Percentiles rank a stretch among this genome's conserved stretches.
phyloP scores from a whole-genome alignment of 2,113 vertebrate species.

The Nycticebus coucang region DNA sequence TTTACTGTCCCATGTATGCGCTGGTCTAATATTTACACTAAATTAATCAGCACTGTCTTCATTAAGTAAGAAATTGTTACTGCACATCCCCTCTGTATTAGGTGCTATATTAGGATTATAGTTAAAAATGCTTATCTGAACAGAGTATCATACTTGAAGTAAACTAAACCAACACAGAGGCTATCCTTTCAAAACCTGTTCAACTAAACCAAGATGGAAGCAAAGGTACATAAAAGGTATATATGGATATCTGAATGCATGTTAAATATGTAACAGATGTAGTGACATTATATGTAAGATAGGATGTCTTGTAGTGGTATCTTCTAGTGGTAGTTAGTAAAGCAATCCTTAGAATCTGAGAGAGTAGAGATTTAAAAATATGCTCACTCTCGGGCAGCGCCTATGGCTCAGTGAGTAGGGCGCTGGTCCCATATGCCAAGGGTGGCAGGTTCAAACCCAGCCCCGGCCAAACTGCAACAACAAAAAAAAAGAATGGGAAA shows the following conservation, averaged over 20 bases:
- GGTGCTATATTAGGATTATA: neutral
- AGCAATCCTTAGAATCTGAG: neutral
- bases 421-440: too few species aligned
- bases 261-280: neutral
- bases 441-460: too few species aligned
- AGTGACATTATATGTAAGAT: neutral
- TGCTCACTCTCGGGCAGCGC: neutral
- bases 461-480: too few species aligned
- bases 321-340: neutral
- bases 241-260: conserved; percentile 10
- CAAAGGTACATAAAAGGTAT: neutral
- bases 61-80: conserved; percentile 55
- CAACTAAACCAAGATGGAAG: neutral
- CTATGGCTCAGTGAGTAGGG: too few species aligned
- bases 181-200: neutral
- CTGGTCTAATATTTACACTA: conserved; percentile 14
- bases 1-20: neutral
- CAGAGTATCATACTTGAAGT: neutral
- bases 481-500: too few species aligned
- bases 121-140: neutral
- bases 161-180: neutral
- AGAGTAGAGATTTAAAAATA: neutral
- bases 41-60: neutral
- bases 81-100: neutral
- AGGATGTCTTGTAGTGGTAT: neutral